Base-by-base conservation (phyloP, 2,113 vertebrate genomes). In the Hemiprocne comata region DNA sequence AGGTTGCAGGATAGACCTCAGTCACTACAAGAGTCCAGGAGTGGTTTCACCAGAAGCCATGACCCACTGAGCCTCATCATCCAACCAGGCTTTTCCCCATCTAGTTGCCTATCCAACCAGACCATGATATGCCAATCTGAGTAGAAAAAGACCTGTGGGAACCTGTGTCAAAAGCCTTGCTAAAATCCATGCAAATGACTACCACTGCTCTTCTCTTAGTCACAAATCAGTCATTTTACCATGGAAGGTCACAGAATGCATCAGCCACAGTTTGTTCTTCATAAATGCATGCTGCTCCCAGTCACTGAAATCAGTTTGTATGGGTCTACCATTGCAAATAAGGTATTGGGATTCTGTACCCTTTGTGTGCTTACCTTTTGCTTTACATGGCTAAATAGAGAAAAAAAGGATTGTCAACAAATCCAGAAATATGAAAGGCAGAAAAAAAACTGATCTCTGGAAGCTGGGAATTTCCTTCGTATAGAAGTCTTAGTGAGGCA, bases 1-100 rank as follows among this genome's bases (percentile, higher is more conserved):
- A 76, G 17, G 21, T 64, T 34, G 28, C 44, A 61, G 28, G 46
- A 53, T 0, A 53, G 55, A 62, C 7, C 3, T 34, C 20, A 14
- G 7, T 44, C 21, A 24, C 19, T 21, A 16, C 46, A 85, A 11
- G 26, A 38, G 50, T 57, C 55, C 28, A n/a, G 4, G 21, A 19
- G 31, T 14, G 11, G 29, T 46, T 23, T 0, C 0, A 3, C 14
- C 33, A 53, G 71, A 20, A 79, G 33, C 34, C 6, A 4, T 20
- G n/a, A 51, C 14, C 11, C 8, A 48, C 61, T n/a, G 20, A 66
- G 12, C 20, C 50, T 66, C 2, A 0, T 67, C 13, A 60, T 60
- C 40, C 44, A 42, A 25, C 28, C 21, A 71, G 51, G 17, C 6
- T 74, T 74, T 78, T 58, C 57, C 6, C 6, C 24, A 24, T 51